Conservation (phyloP, 2,888 invertebrate genomes). For the Mesochorus sp. region DNA sequence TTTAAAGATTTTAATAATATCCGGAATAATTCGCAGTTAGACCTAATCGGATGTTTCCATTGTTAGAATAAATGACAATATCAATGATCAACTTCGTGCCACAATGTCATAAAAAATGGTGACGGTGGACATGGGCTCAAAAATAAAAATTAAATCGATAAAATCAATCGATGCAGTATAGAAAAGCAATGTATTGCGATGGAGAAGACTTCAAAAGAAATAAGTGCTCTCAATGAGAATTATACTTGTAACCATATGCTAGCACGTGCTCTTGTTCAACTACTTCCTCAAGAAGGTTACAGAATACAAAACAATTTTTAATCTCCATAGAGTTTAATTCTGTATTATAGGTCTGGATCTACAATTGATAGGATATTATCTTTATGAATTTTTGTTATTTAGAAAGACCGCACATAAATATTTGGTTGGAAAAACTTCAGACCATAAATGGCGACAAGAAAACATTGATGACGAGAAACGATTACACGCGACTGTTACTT, state of each 20-base stretch:
- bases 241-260: constrained; percentile 82
- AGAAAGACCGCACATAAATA: constrained; percentile 70
- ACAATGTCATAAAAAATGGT: too few relatives aligned
- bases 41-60: too few relatives aligned
- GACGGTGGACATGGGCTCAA: too few relatives aligned
- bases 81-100: too few relatives aligned
- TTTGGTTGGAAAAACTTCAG: constrained; percentile 80
- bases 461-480: constrained; percentile 78
- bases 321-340: too few relatives aligned
- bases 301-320: not conserved
- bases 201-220: constrained; percentile 56
- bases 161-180: not conserved
- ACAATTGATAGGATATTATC: too few relatives aligned
- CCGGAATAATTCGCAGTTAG: too few relatives aligned
- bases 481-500: constrained; percentile 82
- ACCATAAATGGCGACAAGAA: constrained; percentile 73
- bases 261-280: constrained; percentile 80
- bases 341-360: too few relatives aligned
- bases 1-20: too few relatives aligned
- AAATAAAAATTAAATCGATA: not conserved
- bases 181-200: not conserved
- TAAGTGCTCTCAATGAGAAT: constrained; percentile 78
- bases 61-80: too few relatives aligned
- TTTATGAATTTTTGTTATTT: not conserved
- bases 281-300: constrained; percentile 79